phyloP scores from a whole-genome alignment of 2,888 invertebrate genomes.

The Stenolophus ochropezus region DNA sequence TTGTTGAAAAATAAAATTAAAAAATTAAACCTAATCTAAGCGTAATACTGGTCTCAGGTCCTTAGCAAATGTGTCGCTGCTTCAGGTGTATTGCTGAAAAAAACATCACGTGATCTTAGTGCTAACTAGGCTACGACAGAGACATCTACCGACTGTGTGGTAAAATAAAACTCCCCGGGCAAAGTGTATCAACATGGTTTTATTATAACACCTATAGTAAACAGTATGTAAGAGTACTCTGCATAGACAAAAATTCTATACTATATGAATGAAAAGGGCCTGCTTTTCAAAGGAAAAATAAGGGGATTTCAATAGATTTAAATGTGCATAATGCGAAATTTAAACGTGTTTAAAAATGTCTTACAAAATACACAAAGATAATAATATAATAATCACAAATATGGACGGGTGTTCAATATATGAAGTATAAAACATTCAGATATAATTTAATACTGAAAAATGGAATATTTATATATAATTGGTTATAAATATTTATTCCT shows the following conservation, averaged over 20 bases:
- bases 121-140: background rate
- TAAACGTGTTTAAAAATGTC: background rate
- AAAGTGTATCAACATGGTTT: slow-evolving; percentile 17
- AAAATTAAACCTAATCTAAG: slow-evolving; percentile 53
- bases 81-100: slow-evolving; percentile 55
- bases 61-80: slow-evolving; percentile 59
- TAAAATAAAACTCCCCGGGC: slow-evolving; percentile 35
- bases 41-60: slow-evolving; percentile 48
- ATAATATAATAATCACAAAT: too few relatives aligned
- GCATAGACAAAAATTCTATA: background rate
- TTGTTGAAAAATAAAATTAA: too few relatives aligned
- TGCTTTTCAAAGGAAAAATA: background rate
- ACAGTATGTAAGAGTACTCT: background rate
- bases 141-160: slow-evolving; percentile 56
- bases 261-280: background rate
- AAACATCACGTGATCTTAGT: background rate
- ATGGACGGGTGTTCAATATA: too few relatives aligned
- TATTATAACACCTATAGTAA: background rate
- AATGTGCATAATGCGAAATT: background rate
- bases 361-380: too few relatives aligned
- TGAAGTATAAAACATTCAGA: too few relatives aligned
- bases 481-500: too few relatives aligned
- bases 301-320: too few relatives aligned
- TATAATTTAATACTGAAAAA: too few relatives aligned
- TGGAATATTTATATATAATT: too few relatives aligned